Evolutionary conservation across 2,888 invertebrate genomes (phyloP), one percentile per base, ranked within the genome.

Genomic region (Lissonota sp.): DNA sequence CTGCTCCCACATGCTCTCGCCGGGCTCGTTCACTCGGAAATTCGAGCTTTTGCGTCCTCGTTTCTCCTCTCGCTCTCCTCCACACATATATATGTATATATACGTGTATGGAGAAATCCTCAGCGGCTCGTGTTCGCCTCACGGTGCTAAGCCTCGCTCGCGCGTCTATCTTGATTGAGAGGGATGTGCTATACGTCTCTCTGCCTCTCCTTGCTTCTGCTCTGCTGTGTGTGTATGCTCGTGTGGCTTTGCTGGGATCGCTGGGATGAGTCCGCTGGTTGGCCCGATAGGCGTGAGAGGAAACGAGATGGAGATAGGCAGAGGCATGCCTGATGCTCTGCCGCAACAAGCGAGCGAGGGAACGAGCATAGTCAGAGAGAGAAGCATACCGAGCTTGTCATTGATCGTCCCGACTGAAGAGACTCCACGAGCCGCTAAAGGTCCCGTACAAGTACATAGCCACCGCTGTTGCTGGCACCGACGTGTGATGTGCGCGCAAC

Each of bases 101-200:
- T 42, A 46, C 6, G 12, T 12, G 14, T 42, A 64, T 37, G 26
- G 71, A 63, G 82, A 84, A 85, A 85, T 77, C 79, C 83, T 85
- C 85, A 82, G 82, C 84, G 83, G 85, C 86, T 85, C 84, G 84
- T 84, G 84, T 85, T 86, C 85, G 86, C 86, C 86, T 89, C 87
- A 75, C 84, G 83, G 75, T 82, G 84, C 82, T 81, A 85, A 84
- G 84, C 82, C 84, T 85, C 80, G 75, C 78, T 73, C 84, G 70
- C 87, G 86, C 89, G 90, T 90, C 91, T 91, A 91, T 91, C 91
- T 91, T 91, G 91, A 92, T 91, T 89, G 91, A 91, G 91, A 90
- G 90, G 89, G 90, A 90, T 26, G 26, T 26, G 26, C 26, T 26
- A n/a, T n/a, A 1, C 26, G 26, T 26, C 26, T 26, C 26, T 26